Evolutionary conservation across 2,888 invertebrate genomes (phyloP), one percentile per base, ranked within the genome.

Genomic region (Hydrotaea diabolus): DNA sequence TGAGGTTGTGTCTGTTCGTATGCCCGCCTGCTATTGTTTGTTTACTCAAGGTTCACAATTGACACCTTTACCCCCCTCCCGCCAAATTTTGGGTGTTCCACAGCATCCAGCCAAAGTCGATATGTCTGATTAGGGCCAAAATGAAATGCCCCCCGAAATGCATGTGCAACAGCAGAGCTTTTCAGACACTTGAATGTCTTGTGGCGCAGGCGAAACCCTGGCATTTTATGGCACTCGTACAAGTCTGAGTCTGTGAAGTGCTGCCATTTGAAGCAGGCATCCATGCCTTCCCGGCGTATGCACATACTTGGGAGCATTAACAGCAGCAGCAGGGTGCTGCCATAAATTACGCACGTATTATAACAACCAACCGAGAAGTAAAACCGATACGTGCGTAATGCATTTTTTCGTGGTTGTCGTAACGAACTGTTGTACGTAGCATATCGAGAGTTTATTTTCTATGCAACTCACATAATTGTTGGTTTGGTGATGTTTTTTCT

Each of bases 311-410:
- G 21, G n/a, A 59, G 13, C 46, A 69, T 59, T 75, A 72, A 62
- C 73, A 80, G 49, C 31, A 82, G 64, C 85, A 87, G 87, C 88
- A 86, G 88, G 88, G 86, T 86, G 88, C 87, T 86, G 80, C 85
- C 86, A 87, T 87, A 87, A 88, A 88, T 86, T 87, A 88, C 85
- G 75, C 85, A 86, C 83, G 86, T 85, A 86, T 82, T 79, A 76
- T 77, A 82, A 83, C 75, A 77, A 78, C 75, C 78, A 80, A 79
- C 59, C 57, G 39, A 66, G 66, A 77, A 74, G 53, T 69, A 73
- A 66, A 74, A 79, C 75, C 81, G 62, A 71, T 82, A 85, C 85
- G 85, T 85, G 82, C 82, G 79, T 82, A 85, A 74, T 82, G 82
- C 85, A 85, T 79, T 81, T 80, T 73, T 74, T 46, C 23, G 19